These are phyloP conservation scores for Callorhinus ursinus DNA, from an alignment of 2,113 vertebrate species.

Conservation along the genomic window DNA sequence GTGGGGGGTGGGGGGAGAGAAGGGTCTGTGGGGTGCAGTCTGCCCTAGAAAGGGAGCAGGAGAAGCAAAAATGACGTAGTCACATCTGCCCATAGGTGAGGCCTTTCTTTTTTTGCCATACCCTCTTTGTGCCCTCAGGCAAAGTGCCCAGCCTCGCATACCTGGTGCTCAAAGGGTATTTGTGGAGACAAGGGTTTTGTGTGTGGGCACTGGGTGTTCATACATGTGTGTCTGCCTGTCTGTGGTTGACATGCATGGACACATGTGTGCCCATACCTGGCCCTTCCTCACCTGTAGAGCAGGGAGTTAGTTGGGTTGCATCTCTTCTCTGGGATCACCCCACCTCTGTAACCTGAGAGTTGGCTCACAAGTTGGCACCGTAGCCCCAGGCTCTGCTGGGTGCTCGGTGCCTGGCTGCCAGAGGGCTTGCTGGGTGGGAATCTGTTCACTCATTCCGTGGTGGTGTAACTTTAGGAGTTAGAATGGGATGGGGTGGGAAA, in stretches of 20 bases:
- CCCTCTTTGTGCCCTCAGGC: background rate
- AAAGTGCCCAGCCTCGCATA: background rate
- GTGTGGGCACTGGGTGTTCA: background rate
- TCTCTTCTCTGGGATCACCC: constrained; percentile 8
- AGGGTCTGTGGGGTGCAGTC: background rate
- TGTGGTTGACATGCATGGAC: background rate
- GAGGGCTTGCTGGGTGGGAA: background rate
- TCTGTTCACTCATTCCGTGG: background rate
- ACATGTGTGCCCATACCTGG: background rate
- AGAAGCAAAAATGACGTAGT: background rate
- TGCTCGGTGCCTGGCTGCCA: background rate
- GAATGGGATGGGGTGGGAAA: background rate
- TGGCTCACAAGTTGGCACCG: background rate
- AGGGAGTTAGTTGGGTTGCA: background rate
- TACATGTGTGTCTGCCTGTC: background rate
- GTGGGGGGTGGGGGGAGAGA: background rate
- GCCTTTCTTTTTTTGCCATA: background rate
- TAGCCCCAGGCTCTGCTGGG: background rate
- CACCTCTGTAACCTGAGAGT: background rate
- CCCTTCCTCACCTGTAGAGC: background rate
- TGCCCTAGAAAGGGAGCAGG: background rate
- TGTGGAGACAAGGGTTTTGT: background rate
- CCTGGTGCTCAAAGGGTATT: background rate
- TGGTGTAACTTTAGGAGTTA: constrained; percentile 61
- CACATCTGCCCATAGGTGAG: background rate